Evolutionary conservation across 2,797 vertebrate species (phyloP).

Genomic region (Diceros bicornis): DNA sequence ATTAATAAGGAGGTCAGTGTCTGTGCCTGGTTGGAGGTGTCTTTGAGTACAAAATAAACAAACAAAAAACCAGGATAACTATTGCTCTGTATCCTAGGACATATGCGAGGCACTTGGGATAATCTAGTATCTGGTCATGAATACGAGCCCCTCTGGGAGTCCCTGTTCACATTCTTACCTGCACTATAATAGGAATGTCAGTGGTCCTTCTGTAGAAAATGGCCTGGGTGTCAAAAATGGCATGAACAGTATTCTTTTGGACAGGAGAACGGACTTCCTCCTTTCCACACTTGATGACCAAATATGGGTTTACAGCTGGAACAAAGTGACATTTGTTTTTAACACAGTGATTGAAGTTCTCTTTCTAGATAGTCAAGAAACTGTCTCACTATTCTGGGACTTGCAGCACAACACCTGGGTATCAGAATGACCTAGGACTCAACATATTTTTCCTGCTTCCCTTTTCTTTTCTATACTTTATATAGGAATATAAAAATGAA

Average conservation of each 20-base stretch:
- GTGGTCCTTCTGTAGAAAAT: constrained; percentile 95
- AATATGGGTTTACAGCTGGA: constrained; percentile 94
- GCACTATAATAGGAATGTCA: constrained; percentile 92
- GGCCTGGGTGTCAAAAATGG: constrained; percentile 92
- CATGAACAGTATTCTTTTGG: constrained; percentile 89
- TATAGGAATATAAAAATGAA: constrained; percentile 37
- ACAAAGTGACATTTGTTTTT: constrained; percentile 70
- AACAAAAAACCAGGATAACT: neutral
- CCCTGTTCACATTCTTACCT: constrained; percentile 90
- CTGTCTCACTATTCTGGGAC: neutral
- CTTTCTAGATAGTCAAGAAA: constrained; percentile 64
- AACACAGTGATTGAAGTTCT: constrained; percentile 3
- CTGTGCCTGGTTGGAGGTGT: neutral
- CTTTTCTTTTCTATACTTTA: constrained; percentile 18
- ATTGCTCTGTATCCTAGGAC: neutral
- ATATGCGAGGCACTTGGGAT: neutral
- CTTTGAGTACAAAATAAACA: constrained; percentile 25
- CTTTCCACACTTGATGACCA: constrained; percentile 95
- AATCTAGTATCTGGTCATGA: neutral
- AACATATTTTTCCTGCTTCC: neutral
- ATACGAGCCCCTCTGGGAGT: neutral
- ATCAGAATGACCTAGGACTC: neutral
- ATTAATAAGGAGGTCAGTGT: neutral
- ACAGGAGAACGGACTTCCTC: constrained; percentile 89
- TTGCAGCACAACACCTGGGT: neutral